Conservation (phyloP, 2,797 vertebrate genomes). For the Peromyscus eremicus region DNA sequence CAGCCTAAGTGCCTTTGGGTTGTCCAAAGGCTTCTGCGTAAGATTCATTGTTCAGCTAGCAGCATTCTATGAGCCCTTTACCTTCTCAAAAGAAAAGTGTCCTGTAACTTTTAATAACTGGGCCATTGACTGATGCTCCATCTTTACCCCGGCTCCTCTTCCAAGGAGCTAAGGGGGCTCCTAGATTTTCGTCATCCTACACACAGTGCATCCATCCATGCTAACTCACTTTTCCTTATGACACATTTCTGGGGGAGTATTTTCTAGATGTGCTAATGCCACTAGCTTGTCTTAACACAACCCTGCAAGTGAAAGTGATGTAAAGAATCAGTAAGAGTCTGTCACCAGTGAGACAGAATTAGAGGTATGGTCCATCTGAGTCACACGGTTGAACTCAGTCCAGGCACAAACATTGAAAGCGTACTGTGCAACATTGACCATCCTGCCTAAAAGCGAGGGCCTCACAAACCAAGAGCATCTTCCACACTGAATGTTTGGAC, state of each 20-base stretch:
- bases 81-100: not conserved
- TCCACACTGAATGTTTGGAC: rapidly evolving
- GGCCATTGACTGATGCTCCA: not conserved
- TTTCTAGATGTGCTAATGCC: not conserved
- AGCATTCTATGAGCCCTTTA: not conserved
- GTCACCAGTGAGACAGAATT: not conserved
- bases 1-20: not conserved
- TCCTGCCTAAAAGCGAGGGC: not conserved
- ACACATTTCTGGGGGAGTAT: not conserved
- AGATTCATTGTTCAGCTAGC: not conserved
- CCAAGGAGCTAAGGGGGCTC: not conserved
- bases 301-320: not conserved
- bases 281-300: not conserved
- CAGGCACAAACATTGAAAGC: not conserved
- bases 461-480: not conserved
- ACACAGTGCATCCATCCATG: not conserved
- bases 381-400: not conserved
- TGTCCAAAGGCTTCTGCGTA: not conserved
- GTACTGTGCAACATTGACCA: rapidly evolving
- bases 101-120: not conserved
- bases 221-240: not conserved
- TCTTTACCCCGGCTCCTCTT: not conserved
- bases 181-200: not conserved
- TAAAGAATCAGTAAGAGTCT: not conserved
- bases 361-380: rapidly evolving